Evolutionary conservation across 64 coral and sea anemone genomes (phyloP).

Genomic region (Catalaphyllia jardinei): DNA sequence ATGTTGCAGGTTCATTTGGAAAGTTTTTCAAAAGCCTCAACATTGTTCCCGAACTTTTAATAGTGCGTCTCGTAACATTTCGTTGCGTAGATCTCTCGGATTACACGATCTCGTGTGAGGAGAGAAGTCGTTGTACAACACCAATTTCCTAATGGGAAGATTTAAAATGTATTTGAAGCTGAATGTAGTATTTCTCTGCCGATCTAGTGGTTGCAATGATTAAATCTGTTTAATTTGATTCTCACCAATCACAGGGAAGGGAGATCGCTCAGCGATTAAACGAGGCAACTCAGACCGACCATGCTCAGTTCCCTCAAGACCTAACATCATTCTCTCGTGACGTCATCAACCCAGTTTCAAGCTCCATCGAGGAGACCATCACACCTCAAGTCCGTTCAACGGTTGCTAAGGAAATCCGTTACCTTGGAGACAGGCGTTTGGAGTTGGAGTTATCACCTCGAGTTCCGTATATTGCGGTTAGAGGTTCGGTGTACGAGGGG

Average conservation of each 20-base stretch:
- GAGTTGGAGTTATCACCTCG: not conserved
- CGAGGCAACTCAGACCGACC: slow-evolving; percentile 27
- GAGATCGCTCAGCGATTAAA: not conserved
- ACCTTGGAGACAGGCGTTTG: not conserved
- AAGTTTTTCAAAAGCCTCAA: too few species aligned
- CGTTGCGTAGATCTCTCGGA: too few species aligned
- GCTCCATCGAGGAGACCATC: not conserved
- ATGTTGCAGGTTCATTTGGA: too few species aligned
- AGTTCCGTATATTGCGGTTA: not conserved
- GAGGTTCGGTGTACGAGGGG: slow-evolving; percentile 4
- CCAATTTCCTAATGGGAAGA: too few species aligned
- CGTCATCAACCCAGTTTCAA: not conserved
- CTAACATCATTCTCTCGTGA: not conserved
- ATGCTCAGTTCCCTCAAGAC: not conserved
- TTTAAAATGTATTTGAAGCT: too few species aligned
- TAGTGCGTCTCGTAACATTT: too few species aligned
- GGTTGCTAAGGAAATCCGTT: slow-evolving; percentile 17
- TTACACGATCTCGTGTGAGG: too few species aligned
- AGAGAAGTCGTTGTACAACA: too few species aligned
- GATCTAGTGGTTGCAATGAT: not conserved
- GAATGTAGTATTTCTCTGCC: too few species aligned
- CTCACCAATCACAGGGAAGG: not conserved
- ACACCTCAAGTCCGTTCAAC: slow-evolving; percentile 20
- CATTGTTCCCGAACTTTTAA: too few species aligned
- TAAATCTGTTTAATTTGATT: not conserved